Evolutionary conservation across 23 tunicate species (phyloP).

Genomic region (Trididemnum nubilum): DNA sequence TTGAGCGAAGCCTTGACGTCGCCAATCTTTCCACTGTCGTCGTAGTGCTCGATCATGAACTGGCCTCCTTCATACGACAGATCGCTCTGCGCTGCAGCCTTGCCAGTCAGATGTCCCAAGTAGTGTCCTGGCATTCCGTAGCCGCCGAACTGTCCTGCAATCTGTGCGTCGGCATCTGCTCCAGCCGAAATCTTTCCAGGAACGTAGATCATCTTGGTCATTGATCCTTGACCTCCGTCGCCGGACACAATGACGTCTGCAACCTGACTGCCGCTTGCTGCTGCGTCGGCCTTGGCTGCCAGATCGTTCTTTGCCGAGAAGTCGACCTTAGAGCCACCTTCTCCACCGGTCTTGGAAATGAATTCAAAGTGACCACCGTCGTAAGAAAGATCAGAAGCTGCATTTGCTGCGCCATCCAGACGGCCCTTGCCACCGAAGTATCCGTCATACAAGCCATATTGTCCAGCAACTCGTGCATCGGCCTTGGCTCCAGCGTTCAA

Average conservation of each 20-base stretch:
- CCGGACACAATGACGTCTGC: slow-evolving; percentile 24
- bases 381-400: slow-evolving; percentile 27
- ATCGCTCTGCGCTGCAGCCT: slow-evolving; percentile 9
- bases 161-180: neutral
- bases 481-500: neutral
- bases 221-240: slow-evolving; percentile 18
- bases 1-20: slow-evolving; percentile 17
- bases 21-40: slow-evolving; percentile 3
- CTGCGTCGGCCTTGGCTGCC: neutral
- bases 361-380: slow-evolving; percentile 31
- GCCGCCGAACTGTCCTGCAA: neutral
- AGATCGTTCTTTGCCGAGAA: slow-evolving; percentile 8
- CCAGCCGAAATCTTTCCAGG: slow-evolving; percentile 5
- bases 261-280: slow-evolving; percentile 6
- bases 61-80: neutral
- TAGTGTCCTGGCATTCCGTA: slow-evolving; percentile 14
- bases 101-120: neutral
- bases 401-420: neutral
- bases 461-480: slow-evolving; percentile 7
- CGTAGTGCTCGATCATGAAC: neutral
- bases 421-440: slow-evolving; percentile 8
- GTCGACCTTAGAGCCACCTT: neutral
- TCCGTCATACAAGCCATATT: slow-evolving; percentile 5
- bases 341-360: slow-evolving; percentile 11
- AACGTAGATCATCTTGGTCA: slow-evolving; percentile 33